Evolutionary conservation across 2,113 vertebrate genomes (phyloP), one percentile per base, ranked within the genome.

Genomic region (Perccottus glenii): DNA sequence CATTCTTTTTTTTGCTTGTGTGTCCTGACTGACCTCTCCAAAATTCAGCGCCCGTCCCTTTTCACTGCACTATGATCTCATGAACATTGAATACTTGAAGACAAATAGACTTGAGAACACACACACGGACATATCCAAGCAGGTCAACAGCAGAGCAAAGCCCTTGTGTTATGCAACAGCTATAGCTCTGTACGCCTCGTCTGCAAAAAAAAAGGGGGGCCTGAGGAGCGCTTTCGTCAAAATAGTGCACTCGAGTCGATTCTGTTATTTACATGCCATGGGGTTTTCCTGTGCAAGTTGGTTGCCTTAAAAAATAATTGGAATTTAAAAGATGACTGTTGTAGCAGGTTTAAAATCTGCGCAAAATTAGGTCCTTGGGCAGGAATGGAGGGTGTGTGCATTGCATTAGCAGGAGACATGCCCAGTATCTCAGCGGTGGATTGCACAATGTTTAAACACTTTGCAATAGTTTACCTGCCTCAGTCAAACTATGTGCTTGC

Each of bases 91-190:
- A 9, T 4, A 10, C 58, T 67, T 49, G 5, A 43, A 62, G 35
- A 67, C 36, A 16, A 77, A 48, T 2, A 27, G 42, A 59, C 40
- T 51, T 16, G 52, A 11, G 35, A 65, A 43, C 6, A 0, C 60
- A 63, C 58, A 36, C 12, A 47, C 47, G 3, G 9, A 45, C 51
- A 57, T 58, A 68, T 61, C 65, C 42, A 82, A 62, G 40, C 67
- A 47, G 76, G 72, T 80, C 80, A 78, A 73, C 52, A 27, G 56
- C 52, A 48, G 64, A 82, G 75, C 55, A 80, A 67, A 67, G 52
- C 73, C 27, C 46, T 61, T 48, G 51, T 38, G 67, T 85, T 86
- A 85, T 49, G 73, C 44, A 86, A 87, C 67, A 64, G 46, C 69
- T 52, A 50, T n/a, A 64, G 48, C 43, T 61, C 56, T 33, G 33